Conservation (phyloP, 2,888 invertebrate species). For the Gandaritis pyraliata region DNA sequence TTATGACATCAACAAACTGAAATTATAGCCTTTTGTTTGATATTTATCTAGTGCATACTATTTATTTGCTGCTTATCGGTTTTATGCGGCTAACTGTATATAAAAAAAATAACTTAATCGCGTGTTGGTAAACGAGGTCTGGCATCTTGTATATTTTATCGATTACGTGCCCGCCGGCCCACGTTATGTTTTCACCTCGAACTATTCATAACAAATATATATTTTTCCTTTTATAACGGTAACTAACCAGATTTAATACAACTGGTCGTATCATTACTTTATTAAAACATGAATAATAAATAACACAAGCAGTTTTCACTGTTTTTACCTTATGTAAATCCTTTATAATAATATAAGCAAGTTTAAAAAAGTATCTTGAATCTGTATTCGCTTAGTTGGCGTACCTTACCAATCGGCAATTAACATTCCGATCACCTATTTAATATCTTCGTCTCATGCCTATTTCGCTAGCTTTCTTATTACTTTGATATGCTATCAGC, state of each 20-base stretch:
- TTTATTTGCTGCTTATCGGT: conserved; percentile 46
- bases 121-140: conserved; percentile 60
- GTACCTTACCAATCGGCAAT: conserved; percentile 31
- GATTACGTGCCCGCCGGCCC: conserved; percentile 44
- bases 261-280: no score
- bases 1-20: conserved; percentile 14
- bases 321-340: no score
- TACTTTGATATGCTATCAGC: conserved; percentile 35
- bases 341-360: no score
- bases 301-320: no score
- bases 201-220: conserved; percentile 20
- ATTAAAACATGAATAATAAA: no score
- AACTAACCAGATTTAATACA: not conserved
- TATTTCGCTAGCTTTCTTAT: conserved; percentile 37
- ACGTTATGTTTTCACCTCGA: conserved; percentile 42
- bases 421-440: conserved; percentile 58
- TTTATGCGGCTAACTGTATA: conserved; percentile 39
- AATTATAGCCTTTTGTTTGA: conserved; percentile 40
- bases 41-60: conserved; percentile 43
- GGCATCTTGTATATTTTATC: conserved; percentile 59
- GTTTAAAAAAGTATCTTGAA: not conserved
- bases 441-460: conserved; percentile 45
- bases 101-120: conserved; percentile 48
- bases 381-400: not conserved
- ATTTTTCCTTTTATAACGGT: conserved; percentile 5